Base-by-base conservation (phyloP, 2,797 vertebrate genomes). In the Scolopax rusticola region DNA sequence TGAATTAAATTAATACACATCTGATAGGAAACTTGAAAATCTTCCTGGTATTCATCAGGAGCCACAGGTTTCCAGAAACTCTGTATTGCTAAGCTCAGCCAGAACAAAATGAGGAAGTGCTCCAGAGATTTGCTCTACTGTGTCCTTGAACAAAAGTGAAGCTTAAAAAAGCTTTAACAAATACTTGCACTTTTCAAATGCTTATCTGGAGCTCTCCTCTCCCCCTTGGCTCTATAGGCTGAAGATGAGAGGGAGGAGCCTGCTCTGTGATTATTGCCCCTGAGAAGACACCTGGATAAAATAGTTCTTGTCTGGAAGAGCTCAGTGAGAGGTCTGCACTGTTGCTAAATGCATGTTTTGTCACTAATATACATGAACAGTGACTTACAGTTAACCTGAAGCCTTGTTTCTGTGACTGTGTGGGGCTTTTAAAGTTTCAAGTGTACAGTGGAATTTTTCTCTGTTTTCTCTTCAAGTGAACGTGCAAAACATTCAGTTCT, bases 11-110 rank as follows among this genome's bases (percentile, higher is more conserved):
- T 84, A 91, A 70, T 82, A 36, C 1, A 4, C 0, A 0, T 48
- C 63, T 83, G 69, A 89, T 82, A 82, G 60, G 53, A 84, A 89
- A 71, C 60, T 77, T 93, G 63, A 84, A 96, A 90, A 92, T 95
- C 48, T 91, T 93, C 30, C 91, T 96, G 56, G 33, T 68, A 79
- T 77, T 95, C 74, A 80, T 74, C n/a, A 88, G 77, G 56, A 93
- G 51, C 51, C 82, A n/a, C 32, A 79, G 45, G 28, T 88, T 90
- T 93, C 59, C 80, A 91, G 88, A 90, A 94, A 36, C 25, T 27
- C 2, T 69, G 25, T 59, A 24, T 53, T 86, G 54, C 65, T 67
- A 67, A 90, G 25, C 51, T 84, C 41, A 90, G 60, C 27, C 48
- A 70, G 78, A 95, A 87, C 43, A 84, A 95, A 93, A 82, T 53